phyloP scores from a whole-genome alignment of 1,140 invertebrate genomes.

The Nephila pilipes region DNA sequence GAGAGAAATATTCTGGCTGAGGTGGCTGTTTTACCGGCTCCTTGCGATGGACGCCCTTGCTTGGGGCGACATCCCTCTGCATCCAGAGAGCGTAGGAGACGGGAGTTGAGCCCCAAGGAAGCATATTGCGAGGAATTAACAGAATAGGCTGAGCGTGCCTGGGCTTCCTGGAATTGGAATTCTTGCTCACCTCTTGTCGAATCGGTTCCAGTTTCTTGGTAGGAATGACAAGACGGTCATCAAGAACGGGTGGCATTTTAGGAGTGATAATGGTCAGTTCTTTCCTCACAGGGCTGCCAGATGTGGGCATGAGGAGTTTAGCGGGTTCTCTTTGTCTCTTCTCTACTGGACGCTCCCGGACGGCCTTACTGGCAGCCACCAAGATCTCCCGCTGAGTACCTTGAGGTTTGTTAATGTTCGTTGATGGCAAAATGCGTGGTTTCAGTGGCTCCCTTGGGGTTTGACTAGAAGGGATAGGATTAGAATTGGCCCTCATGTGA shows the following conservation, averaged over 20 bases:
- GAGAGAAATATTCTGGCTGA: background rate
- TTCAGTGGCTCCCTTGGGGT: constrained; percentile 17
- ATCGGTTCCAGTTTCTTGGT: constrained; percentile 23
- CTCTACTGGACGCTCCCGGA: constrained; percentile 55
- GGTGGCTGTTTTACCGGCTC: background rate
- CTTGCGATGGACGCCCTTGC: background rate
- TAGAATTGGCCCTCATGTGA: constrained; percentile 41
- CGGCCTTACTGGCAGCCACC: constrained; percentile 63
- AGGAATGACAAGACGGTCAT: background rate
- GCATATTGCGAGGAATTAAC: constrained; percentile 40
- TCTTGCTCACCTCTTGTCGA: background rate
- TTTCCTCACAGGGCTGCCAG: background rate
- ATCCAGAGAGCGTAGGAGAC: constrained; percentile 75
- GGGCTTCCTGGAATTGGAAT: background rate
- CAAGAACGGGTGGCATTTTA: constrained; percentile 1
- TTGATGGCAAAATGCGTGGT: background rate
- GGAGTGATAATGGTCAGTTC: background rate
- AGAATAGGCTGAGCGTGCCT: constrained; percentile 23
- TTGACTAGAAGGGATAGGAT: constrained; percentile 49
- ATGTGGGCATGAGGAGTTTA: constrained; percentile 61
- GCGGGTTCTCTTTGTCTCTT: constrained; percentile 75
- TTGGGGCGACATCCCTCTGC: constrained; percentile 42
- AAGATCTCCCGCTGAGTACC: constrained; percentile 53
- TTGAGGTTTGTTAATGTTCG: constrained; percentile 23
- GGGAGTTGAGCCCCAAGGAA: constrained; percentile 60